A percentile compares a stretch with the other conserved stretches of the same genome.
These are phyloP conservation scores for Lumbricus terrestris DNA, from an alignment of 2,888 invertebrate genomes.

Conservation along the genomic window DNA sequence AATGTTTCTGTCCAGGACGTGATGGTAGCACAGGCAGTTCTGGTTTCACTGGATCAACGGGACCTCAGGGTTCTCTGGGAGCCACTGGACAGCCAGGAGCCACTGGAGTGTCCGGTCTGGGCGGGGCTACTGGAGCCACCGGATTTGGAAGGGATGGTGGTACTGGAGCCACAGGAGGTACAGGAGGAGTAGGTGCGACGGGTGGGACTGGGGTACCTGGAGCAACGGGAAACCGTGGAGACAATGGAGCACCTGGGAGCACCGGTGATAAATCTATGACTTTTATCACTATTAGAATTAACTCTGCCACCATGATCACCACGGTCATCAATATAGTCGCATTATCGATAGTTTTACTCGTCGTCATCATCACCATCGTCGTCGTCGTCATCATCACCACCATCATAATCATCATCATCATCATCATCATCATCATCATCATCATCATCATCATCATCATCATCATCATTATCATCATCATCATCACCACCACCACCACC, in stretches of 20 bases:
- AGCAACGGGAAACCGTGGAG: background rate
- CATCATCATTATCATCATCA: background rate
- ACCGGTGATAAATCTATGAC: background rate
- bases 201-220: constrained; percentile 17
- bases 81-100: background rate
- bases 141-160: background rate
- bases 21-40: constrained; percentile 20
- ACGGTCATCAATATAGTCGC: too few relatives aligned
- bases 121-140: background rate
- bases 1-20: constrained; percentile 19
- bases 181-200: constrained; percentile 16
- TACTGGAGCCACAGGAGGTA: background rate
- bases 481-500: too few relatives aligned
- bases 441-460: background rate
- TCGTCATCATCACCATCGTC: too few relatives aligned
- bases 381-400: too few relatives aligned
- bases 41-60: constrained; percentile 24
- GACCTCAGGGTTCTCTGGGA: constrained; percentile 29
- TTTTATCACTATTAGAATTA: background rate
- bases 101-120: background rate
- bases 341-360: too few relatives aligned
- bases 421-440: background rate
- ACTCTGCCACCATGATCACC: too few relatives aligned
- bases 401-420: too few relatives aligned
- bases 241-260: background rate